phyloP scores from a whole-genome alignment of 1,140 invertebrate genomes.

The Dreissena polymorpha region DNA sequence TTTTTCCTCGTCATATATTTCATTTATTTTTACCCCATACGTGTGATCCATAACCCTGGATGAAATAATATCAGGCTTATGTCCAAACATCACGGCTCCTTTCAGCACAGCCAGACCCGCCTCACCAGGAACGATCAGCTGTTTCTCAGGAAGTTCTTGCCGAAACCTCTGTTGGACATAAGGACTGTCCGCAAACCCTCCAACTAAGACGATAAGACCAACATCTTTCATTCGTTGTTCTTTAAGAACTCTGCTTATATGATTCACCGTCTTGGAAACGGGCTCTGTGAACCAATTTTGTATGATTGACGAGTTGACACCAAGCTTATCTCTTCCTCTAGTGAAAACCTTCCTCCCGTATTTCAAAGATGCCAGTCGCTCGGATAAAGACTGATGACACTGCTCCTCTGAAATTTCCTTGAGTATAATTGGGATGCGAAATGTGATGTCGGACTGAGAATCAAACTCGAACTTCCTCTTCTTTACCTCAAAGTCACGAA shows the following conservation, averaged over 20 bases:
- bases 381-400: not conserved
- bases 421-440: conserved; percentile 16
- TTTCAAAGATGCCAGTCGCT: not conserved
- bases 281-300: not conserved
- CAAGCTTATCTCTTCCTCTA: not conserved
- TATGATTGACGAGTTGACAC: not conserved
- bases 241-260: not conserved
- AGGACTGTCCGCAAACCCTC: not conserved
- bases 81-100: not conserved
- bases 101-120: not conserved
- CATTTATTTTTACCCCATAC: not conserved
- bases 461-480: conserved; percentile 32
- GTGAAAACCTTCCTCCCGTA: not conserved
- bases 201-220: not conserved
- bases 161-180: not conserved
- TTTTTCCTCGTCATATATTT: no score
- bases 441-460: not conserved
- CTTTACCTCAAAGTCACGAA: conserved; percentile 48
- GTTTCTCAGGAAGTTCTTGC: not conserved
- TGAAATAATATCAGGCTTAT: not conserved
- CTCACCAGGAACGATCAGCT: not conserved
- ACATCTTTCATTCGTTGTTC: not conserved
- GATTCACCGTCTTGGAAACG: not conserved
- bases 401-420: not conserved
- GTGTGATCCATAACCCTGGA: not conserved